phyloP scores from a whole-genome alignment of 2,797 vertebrate species.

The Alfaro cultratus region DNA sequence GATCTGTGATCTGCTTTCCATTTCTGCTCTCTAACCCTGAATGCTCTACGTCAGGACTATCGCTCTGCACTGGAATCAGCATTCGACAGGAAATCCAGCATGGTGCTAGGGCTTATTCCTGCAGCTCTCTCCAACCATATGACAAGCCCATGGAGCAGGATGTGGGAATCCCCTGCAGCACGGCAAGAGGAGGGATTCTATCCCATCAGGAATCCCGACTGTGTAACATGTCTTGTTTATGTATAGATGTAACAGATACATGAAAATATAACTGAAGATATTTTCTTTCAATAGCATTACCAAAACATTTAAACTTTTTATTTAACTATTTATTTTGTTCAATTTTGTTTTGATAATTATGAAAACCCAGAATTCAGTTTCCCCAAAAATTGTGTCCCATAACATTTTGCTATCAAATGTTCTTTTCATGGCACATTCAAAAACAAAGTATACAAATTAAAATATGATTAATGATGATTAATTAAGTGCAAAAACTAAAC shows the following conservation, averaged over 20 bases:
- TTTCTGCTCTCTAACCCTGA: conserved; percentile 64
- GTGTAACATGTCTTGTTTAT: not conserved
- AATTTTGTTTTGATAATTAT: not conserved
- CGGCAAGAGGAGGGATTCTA: conserved; percentile 25
- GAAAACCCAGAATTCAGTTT: not conserved
- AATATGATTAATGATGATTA: not conserved
- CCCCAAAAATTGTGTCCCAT: not conserved
- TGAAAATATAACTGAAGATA: not conserved
- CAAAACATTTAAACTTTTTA: not conserved
- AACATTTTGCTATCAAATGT: not conserved
- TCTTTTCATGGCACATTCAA: not conserved
- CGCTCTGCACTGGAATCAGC: conserved; percentile 57
- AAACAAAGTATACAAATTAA: not conserved
- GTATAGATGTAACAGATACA: not conserved
- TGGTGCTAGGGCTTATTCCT: conserved; percentile 31
- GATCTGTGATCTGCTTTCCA: conserved; percentile 68
- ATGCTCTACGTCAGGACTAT: conserved; percentile 52
- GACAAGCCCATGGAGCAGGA: conserved; percentile 38
- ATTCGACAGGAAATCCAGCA: conserved; percentile 54
- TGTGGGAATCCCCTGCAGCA: conserved; percentile 57
- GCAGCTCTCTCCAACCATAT: conserved; percentile 36
- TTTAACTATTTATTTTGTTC: not conserved
- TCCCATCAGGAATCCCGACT: conserved; percentile 10
- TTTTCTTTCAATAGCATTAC: not conserved
- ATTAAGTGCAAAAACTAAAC: no score